Evolutionary conservation across 2,113 vertebrate species (phyloP).

Genomic region (Eurypyga helias): DNA sequence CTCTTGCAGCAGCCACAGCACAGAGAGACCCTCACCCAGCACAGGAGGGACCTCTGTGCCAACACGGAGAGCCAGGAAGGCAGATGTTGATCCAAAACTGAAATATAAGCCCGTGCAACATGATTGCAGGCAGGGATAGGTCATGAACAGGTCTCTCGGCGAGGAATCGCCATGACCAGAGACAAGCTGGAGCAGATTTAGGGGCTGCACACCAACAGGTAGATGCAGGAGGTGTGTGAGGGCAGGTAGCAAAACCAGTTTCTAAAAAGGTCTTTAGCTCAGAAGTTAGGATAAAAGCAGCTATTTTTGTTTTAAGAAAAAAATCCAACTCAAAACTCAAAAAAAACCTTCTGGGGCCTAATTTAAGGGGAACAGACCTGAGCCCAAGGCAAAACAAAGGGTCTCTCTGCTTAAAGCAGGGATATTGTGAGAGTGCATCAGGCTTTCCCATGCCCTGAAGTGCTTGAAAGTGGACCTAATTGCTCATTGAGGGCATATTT

Average conservation of each 20-base stretch:
- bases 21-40: not conserved
- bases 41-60: not conserved
- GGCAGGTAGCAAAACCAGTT: not conserved
- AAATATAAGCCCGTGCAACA: rapidly evolving
- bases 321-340: not conserved
- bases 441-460: not conserved
- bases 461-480: not conserved
- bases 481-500: not conserved
- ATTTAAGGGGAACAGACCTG: not conserved
- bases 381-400: not conserved
- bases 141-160: rapidly evolving
- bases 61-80: not conserved
- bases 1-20: not conserved
- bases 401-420: not conserved
- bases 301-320: not conserved
- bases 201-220: not conserved
- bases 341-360: not conserved
- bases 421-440: not conserved
- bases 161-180: rapidly evolving
- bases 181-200: rapidly evolving
- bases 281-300: not conserved
- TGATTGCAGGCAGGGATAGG: not conserved
- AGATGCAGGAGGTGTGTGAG: not conserved
- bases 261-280: not conserved
- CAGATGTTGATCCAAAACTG: not conserved